These are phyloP conservation scores for Noctuana brunneofusca DNA, from an alignment of 2,888 invertebrate species.

Conservation along the genomic window DNA sequence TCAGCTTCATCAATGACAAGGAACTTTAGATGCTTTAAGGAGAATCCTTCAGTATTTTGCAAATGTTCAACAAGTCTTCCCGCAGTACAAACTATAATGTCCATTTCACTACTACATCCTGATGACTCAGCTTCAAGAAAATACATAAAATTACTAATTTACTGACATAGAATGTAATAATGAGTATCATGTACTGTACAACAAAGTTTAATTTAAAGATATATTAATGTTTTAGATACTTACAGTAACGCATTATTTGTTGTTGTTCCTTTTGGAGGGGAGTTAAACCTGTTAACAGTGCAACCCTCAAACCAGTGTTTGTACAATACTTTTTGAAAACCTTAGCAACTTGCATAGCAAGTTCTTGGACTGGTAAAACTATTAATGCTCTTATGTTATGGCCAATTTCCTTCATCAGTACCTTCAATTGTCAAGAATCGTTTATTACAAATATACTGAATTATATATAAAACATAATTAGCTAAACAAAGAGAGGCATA, in stretches of 20 bases:
- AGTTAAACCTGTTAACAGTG: constrained; percentile 86
- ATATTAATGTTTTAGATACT: constrained; percentile 39
- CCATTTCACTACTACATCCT: constrained; percentile 85
- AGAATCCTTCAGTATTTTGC: constrained; percentile 90
- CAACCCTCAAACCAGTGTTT: constrained; percentile 87
- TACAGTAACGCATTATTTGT: constrained; percentile 81
- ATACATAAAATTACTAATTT: too few species aligned
- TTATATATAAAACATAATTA: background rate
- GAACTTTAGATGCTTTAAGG: constrained; percentile 87
- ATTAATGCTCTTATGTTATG: constrained; percentile 91
- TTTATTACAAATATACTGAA: background rate
- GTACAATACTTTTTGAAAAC: constrained; percentile 89
- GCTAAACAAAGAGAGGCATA: too few species aligned
- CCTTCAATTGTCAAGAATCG: constrained; percentile 52
- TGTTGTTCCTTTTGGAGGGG: constrained; percentile 87
- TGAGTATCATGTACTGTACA: too few species aligned
- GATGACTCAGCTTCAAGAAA: constrained; percentile 78
- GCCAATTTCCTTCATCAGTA: constrained; percentile 84
- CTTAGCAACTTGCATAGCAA: constrained; percentile 94
- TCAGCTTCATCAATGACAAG: constrained; percentile 99
- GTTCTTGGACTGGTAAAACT: constrained; percentile 95
- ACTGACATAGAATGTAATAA: too few species aligned
- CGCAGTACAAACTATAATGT: constrained; percentile 96
- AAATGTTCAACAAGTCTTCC: constrained; percentile 96
- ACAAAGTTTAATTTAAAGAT: too few species aligned